Conservation (phyloP, 2,888 invertebrate genomes). For the Ophioninae sp. region DNA sequence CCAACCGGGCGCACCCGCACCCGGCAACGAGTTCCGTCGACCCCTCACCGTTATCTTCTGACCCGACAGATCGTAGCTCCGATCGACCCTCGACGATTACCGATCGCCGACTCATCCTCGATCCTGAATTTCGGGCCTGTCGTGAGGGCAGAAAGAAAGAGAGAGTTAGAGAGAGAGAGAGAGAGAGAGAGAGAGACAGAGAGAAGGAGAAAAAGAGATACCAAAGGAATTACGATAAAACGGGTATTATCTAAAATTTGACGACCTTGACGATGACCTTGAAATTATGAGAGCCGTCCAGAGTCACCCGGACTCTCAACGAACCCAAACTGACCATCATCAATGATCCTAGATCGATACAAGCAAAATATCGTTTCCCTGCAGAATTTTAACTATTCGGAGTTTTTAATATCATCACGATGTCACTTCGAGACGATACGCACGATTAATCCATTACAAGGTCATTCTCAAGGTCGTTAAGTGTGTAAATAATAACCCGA, state of each 20-base stretch:
- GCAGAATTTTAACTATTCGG: no score
- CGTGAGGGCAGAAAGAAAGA: background rate
- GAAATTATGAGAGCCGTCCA: background rate
- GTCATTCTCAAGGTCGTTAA: background rate
- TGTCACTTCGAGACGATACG: background rate
- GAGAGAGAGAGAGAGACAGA: background rate
- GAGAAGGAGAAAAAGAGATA: background rate
- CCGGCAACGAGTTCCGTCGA: conserved; percentile 87
- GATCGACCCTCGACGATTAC: conserved; percentile 68
- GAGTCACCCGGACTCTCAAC: background rate
- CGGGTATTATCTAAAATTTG: background rate
- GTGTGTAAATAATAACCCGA: background rate
- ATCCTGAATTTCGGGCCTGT: conserved; percentile 39
- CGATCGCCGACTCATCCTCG: conserved; percentile 61
- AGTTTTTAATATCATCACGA: no score
- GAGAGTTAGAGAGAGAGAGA: background rate
- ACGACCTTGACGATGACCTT: background rate
- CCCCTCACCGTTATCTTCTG: conserved; percentile 91
- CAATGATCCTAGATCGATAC: no score
- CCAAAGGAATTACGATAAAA: no score
- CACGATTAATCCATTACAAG: background rate
- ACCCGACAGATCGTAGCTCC: conserved; percentile 84
- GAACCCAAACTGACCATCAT: background rate
- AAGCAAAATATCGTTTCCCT: no score
- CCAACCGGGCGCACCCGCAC: conserved; percentile 81